Percentiles rank a stretch among this genome's conserved stretches.
Evolutionary conservation across 2,888 invertebrate species (phyloP).

Genomic region (Drosophila meridionalis): DNA sequence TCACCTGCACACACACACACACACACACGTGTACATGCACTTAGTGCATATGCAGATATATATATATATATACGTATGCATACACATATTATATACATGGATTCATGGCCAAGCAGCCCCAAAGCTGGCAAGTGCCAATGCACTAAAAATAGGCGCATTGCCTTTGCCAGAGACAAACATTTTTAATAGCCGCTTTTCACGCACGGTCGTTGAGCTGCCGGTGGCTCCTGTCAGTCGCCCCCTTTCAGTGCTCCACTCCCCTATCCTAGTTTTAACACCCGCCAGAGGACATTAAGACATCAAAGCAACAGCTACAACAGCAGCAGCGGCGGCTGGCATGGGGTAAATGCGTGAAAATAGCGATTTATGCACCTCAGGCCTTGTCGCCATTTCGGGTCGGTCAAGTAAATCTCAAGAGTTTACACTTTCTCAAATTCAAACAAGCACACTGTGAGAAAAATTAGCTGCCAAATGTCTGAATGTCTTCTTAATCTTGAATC

Average conservation of each 20-base stretch:
- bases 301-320: slow-evolving; percentile 30
- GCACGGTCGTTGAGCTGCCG: slow-evolving; percentile 64
- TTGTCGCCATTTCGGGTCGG: slow-evolving; percentile 49
- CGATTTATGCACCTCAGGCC: slow-evolving; percentile 58
- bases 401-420: slow-evolving; percentile 43
- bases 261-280: slow-evolving; percentile 19
- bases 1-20: slow-evolving; percentile 54
- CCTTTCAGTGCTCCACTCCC: background rate
- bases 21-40: background rate
- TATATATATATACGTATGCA: background rate
- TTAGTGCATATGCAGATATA: slow-evolving; percentile 22
- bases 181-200: slow-evolving; percentile 74
- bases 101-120: slow-evolving; percentile 69
- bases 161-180: slow-evolving; percentile 58
- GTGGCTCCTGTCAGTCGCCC: background rate
- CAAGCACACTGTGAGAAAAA: slow-evolving; percentile 21
- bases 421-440: slow-evolving; percentile 41
- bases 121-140: slow-evolving; percentile 70
- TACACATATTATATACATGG: slow-evolving; percentile 22
- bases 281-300: slow-evolving; percentile 55
- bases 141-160: slow-evolving; percentile 76
- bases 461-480: background rate
- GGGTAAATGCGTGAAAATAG: slow-evolving; percentile 68
- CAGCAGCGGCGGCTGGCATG: slow-evolving; percentile 25
- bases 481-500: background rate